Evolutionary conservation across 2,888 invertebrate species (phyloP).

Genomic region (Steinernema hermaphroditum): DNA sequence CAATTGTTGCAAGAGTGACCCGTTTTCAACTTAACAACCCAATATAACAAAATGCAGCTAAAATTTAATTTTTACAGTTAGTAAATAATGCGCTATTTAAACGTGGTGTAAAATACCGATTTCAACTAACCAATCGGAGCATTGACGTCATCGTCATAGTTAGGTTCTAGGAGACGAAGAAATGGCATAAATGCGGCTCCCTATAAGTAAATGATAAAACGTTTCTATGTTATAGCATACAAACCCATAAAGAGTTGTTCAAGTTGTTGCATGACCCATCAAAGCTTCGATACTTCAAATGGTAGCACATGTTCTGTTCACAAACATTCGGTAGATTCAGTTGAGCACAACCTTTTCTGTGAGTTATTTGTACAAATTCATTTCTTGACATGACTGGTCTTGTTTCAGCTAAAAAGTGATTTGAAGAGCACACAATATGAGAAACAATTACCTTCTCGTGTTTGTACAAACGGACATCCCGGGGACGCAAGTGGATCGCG

Average conservation of each 20-base stretch:
- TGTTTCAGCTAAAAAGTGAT: background rate
- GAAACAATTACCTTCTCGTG: conserved; percentile 30
- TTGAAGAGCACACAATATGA: background rate
- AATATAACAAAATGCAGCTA: too few relatives aligned
- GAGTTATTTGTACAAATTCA: conserved; percentile 36
- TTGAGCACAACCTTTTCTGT: conserved; percentile 43
- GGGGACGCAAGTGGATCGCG: background rate
- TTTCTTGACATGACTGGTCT: background rate
- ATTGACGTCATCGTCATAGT: conserved; percentile 63
- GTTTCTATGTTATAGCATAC: conserved; percentile 12
- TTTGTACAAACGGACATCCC: conserved; percentile 37
- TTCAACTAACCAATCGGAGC: conserved; percentile 54
- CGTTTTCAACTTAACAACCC: too few relatives aligned
- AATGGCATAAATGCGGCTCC: conserved; percentile 83
- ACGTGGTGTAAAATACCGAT: too few relatives aligned
- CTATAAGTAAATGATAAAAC: conserved; percentile 76
- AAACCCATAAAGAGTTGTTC: conserved; percentile 65
- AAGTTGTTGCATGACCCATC: conserved; percentile 94
- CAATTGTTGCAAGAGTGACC: too few relatives aligned
- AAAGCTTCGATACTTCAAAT: conserved; percentile 76
- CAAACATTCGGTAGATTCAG: conserved; percentile 50
- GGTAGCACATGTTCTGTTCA: conserved; percentile 59
- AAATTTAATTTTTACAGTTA: too few relatives aligned
- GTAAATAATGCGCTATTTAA: too few relatives aligned
- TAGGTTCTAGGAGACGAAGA: conserved; percentile 54